Base-by-base conservation (phyloP, 2,113 vertebrate species). In the Pantherophis guttatus region DNA sequence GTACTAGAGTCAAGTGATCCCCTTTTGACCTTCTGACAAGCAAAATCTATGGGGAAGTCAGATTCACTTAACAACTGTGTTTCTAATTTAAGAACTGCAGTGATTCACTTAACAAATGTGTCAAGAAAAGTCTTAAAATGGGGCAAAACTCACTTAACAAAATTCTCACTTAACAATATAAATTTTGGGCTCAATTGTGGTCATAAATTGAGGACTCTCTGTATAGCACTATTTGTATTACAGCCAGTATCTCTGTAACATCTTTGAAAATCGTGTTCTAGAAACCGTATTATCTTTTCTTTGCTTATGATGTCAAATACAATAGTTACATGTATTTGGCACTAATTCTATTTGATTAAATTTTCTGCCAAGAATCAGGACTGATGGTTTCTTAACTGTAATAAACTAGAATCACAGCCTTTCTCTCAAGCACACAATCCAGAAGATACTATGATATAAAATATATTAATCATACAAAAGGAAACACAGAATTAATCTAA, bases 341-440 rank as follows among this genome's bases (percentile, higher is more conserved):
- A 89, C 44, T 39, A 87, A 39, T 81, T 62, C 48, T 55, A 57
- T 24, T 58, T 89, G 57, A 57, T 85, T 89, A 52, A 10, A 85
- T 89, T 89, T 88, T 89, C 52, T 39, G 81, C 26, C 65, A 89
- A 11, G 11, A 89, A 88, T 26, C 92, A 81, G 75, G 50, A 85
- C 85, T 48, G 39, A 57, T 26, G 44, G 52, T 58, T 92, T 90
- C 3, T 3, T 95, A 93, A 59, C 44, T 21, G 33, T 9, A 86
- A 86, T 86, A 23, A 48, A 94, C 86, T 88, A 85, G 85, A 92
- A 88, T 93, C 2, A 57, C 87, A 62, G 1, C 10, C 11, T 94
- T 70, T 44, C 75, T 93, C 48, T 62, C 59, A 92, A 39, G 21
- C 59, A 53, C 53, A 90, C 94, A 95, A 91, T 90, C 93, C 65